phyloP scores from a whole-genome alignment of 2,888 invertebrate species.

The Neoitamus cyanurus region DNA sequence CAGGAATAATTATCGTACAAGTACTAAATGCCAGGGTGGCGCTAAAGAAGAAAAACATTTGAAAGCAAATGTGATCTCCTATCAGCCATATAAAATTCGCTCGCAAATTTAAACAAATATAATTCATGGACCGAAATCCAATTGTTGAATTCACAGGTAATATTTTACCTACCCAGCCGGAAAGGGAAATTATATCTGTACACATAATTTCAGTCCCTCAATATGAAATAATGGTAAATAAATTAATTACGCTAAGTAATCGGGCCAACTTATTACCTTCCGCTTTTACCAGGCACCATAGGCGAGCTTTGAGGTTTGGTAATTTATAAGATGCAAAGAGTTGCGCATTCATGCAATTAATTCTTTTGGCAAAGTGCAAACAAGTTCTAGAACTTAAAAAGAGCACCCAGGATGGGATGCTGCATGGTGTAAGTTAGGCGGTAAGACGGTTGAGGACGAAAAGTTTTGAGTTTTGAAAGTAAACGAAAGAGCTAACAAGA shows the following conservation, averaged over 20 bases:
- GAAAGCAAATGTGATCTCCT: too few relatives aligned
- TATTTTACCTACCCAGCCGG: too few relatives aligned
- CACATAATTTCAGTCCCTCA: background rate
- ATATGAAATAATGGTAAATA: background rate
- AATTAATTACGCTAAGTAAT: background rate
- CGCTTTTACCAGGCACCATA: background rate
- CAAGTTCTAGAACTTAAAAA: slow-evolving; percentile 12
- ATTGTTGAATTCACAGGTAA: too few relatives aligned
- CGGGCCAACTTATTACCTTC: background rate
- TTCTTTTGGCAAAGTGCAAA: slow-evolving; percentile 23
- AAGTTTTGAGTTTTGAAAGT: background rate
- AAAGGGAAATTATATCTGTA: too few relatives aligned
- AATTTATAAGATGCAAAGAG: slow-evolving; percentile 2
- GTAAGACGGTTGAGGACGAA: background rate
- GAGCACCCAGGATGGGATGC: background rate
- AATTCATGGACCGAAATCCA: too few relatives aligned
- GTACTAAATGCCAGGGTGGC: too few relatives aligned
- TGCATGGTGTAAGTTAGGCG: background rate
- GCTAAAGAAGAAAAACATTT: too few relatives aligned
- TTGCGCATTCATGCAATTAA: slow-evolving; percentile 29
- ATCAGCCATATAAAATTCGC: too few relatives aligned
- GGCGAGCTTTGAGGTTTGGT: background rate
- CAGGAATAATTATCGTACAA: too few relatives aligned
- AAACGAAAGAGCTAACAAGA: background rate
- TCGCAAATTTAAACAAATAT: too few relatives aligned